Percentiles rank a stretch among this genome's conserved stretches.
phyloP scores from a whole-genome alignment of 2,888 invertebrate species.

The Pristionchus exspectatus region DNA sequence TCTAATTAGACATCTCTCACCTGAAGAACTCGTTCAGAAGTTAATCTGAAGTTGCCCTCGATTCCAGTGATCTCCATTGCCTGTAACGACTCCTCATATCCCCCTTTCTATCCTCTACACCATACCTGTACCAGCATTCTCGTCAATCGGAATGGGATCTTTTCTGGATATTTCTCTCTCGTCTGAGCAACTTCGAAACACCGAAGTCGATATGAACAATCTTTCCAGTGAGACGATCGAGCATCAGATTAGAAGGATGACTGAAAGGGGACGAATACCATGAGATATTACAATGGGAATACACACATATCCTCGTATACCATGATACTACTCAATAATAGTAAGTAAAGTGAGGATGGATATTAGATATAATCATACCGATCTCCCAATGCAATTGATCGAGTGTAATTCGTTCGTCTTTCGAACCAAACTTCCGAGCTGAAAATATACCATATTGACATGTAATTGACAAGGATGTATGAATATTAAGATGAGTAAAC shows the following conservation, averaged over 20 bases:
- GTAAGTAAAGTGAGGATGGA: neutral
- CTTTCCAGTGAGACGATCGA: slow-evolving; percentile 97
- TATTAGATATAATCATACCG: slow-evolving; percentile 79
- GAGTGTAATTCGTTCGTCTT: slow-evolving; percentile 96
- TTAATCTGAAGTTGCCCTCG: slow-evolving; percentile 95
- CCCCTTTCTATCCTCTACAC: slow-evolving; percentile 81
- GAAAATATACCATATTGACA: slow-evolving; percentile 4
- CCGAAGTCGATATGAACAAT: slow-evolving; percentile 99
- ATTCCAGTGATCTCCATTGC: slow-evolving; percentile 91
- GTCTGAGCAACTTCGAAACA: slow-evolving; percentile 99
- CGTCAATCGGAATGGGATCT: slow-evolving; percentile 97
- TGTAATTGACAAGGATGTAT: too few species aligned
- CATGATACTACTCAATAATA: too few species aligned
- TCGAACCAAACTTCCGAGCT: slow-evolving; percentile 90
- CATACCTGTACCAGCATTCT: slow-evolving; percentile 99
- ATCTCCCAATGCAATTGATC: slow-evolving; percentile 97
- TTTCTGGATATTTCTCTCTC: slow-evolving; percentile 98
- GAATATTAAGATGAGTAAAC: neutral
- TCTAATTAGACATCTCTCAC: slow-evolving; percentile 57
- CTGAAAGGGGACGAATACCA: slow-evolving; percentile 80
- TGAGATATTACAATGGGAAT: neutral
- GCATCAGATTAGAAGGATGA: slow-evolving; percentile 98
- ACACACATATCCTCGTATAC: neutral
- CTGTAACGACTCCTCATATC: slow-evolving; percentile 56
- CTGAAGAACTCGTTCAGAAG: slow-evolving; percentile 97